Evolutionary conservation across 2,797 vertebrate genomes (phyloP).

Genomic region (Acomys russatus): DNA sequence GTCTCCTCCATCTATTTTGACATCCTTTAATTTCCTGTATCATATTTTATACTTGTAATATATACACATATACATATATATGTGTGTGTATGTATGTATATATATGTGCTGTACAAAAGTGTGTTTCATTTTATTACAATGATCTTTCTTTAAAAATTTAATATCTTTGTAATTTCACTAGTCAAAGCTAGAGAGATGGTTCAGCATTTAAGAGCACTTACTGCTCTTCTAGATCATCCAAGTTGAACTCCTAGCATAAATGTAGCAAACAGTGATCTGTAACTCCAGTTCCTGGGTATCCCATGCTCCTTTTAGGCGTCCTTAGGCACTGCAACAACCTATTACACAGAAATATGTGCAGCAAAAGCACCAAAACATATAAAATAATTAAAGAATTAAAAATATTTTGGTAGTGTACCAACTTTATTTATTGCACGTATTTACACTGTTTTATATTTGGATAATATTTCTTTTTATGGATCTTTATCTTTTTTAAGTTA

Average conservation of each 20-base stretch:
- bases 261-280: background rate
- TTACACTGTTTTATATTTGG: background rate
- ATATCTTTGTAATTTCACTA: background rate
- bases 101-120: background rate
- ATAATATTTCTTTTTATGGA: too few species aligned
- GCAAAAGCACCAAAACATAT: background rate
- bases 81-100: too few species aligned
- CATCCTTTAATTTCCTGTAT: too few species aligned
- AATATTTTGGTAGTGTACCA: background rate
- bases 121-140: background rate
- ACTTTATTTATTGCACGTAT: background rate
- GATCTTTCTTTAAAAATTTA: background rate
- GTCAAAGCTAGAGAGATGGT: background rate
- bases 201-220: background rate
- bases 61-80: background rate
- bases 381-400: background rate
- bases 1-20: background rate
- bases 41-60: background rate
- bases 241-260: background rate
- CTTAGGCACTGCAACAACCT: background rate
- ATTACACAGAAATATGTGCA: background rate
- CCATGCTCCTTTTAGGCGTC: background rate
- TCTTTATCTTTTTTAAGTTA: too few species aligned
- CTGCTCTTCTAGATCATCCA: background rate
- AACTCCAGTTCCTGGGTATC: background rate